phyloP scores from a whole-genome alignment of 37 sponge, comb jelly and placozoan genomes.

The Haliclona indistincta region DNA sequence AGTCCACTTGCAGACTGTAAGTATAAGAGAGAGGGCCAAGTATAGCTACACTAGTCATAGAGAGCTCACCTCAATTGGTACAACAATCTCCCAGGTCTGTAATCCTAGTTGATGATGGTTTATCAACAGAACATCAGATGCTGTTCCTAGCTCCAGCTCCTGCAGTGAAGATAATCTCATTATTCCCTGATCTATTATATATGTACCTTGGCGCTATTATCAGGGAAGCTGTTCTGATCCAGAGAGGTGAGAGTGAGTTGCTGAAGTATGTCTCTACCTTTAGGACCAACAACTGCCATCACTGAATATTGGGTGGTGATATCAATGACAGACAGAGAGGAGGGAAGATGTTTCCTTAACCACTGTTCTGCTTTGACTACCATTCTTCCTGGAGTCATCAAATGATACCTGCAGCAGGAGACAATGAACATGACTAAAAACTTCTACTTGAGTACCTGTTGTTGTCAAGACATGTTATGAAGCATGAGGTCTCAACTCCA shows the following conservation, averaged over 20 bases:
- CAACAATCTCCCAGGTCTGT: too few relatives aligned
- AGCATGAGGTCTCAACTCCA: constrained; percentile 70
- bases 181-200: neutral
- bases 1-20: constrained; percentile 55
- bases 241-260: constrained; percentile 31
- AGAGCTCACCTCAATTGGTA: neutral
- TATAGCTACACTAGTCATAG: neutral
- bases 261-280: constrained; percentile 25
- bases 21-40: neutral
- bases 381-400: neutral
- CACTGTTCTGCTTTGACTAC: too few relatives aligned
- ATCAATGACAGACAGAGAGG: constrained; percentile 9
- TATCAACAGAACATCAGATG: too few relatives aligned
- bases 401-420: too few relatives aligned
- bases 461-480: constrained; percentile 44
- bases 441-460: too few relatives aligned
- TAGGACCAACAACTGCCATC: constrained; percentile 60
- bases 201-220: constrained; percentile 37
- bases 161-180: neutral
- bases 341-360: constrained; percentile 31
- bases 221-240: constrained; percentile 42
- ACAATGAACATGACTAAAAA: too few relatives aligned
- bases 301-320: constrained; percentile 34
- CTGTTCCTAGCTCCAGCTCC: too few relatives aligned
- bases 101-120: too few relatives aligned